phyloP scores from a whole-genome alignment of 2,113 vertebrate species.

The Collichthys lucidus region DNA sequence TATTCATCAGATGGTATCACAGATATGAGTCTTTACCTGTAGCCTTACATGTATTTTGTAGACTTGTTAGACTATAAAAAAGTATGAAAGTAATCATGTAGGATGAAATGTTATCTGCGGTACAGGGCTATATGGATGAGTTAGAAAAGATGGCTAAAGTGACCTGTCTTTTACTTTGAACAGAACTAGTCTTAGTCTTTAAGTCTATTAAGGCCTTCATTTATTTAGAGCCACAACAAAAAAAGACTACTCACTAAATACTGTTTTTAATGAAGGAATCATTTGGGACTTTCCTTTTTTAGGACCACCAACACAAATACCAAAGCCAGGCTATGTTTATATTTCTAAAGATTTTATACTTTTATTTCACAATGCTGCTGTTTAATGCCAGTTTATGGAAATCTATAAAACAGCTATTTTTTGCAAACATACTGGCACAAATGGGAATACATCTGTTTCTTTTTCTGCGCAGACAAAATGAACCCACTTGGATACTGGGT shows the following conservation, averaged over 20 bases:
- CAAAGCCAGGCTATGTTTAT: neutral
- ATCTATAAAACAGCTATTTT: neutral
- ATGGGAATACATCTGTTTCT: neutral
- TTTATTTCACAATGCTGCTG: neutral
- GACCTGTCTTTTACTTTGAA: no score
- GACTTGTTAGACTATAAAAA: neutral
- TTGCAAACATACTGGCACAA: neutral
- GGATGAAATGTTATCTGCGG: no score
- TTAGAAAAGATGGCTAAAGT: no score
- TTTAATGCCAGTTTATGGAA: neutral
- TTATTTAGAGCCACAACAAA: no score
- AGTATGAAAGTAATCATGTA: neutral
- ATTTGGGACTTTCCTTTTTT: neutral
- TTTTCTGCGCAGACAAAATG: neutral
- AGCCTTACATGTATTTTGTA: neutral
- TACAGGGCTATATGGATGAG: no score
- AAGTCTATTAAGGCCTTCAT: no score
- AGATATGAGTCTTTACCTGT: neutral
- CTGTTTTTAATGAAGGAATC: neutral
- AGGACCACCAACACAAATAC: neutral
- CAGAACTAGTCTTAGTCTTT: no score
- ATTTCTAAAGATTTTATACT: neutral
- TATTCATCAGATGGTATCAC: conserved; percentile 14
- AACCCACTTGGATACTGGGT: neutral
- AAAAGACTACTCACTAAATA: no score